Conservation (phyloP, 2,797 vertebrate genomes). For the Sphenopsis melanotis region DNA sequence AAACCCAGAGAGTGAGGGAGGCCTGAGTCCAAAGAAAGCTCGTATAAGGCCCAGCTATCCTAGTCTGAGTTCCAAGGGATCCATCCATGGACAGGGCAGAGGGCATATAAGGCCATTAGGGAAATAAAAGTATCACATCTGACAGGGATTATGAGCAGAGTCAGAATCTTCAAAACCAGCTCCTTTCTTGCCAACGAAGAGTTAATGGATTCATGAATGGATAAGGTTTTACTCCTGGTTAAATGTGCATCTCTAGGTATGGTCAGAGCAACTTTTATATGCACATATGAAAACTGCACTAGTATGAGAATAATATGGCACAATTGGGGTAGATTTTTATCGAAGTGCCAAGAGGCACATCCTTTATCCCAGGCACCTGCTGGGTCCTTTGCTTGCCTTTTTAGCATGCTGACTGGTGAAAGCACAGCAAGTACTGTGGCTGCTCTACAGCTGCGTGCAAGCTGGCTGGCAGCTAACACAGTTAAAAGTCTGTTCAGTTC, state of each 20-base stretch:
- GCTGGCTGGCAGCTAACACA: background rate
- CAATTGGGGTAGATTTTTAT: background rate
- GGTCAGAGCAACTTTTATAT: background rate
- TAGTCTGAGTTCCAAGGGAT: no score
- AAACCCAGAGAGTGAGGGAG: background rate
- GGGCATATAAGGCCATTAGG: background rate
- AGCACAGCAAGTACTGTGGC: background rate
- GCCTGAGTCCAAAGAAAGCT: background rate
- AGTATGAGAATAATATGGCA: background rate
- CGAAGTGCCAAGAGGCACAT: background rate
- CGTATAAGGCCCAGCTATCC: background rate
- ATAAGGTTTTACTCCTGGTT: background rate
- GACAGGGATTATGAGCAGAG: background rate
- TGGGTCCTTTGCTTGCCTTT: background rate
- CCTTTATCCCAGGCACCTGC: background rate
- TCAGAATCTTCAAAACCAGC: background rate
- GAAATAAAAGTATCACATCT: background rate
- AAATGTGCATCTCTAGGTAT: background rate
- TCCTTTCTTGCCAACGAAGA: background rate
- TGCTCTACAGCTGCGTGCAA: background rate
- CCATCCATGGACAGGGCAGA: rapidly evolving
- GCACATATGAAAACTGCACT: background rate
- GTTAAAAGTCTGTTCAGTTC: background rate
- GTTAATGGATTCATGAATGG: background rate
- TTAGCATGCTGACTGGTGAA: background rate